These are phyloP conservation scores for Ecdyonurus torrentis DNA, from an alignment of 2,888 invertebrate genomes.

Conservation along the genomic window DNA sequence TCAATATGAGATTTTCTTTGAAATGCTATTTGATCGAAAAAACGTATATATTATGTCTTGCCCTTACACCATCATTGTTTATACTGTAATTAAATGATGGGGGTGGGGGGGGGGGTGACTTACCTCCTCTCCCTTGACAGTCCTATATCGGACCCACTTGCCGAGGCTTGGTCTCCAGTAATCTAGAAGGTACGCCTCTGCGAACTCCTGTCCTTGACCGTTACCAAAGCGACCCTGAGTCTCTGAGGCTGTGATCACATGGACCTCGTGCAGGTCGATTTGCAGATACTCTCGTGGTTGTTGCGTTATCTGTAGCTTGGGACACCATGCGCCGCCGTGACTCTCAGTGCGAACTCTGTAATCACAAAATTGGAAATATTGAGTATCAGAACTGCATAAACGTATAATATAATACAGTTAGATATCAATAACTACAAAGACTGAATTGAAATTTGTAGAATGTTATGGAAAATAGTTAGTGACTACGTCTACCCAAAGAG, in stretches of 20 bases:
- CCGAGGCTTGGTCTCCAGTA: conserved; percentile 66
- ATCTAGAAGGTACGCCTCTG: conserved; percentile 66
- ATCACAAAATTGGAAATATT: conserved; percentile 17
- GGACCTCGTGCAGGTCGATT: conserved; percentile 58
- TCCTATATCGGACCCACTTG: conserved; percentile 68
- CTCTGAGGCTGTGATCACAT: conserved; percentile 63
- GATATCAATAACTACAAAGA: no score
- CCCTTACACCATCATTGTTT: no score
- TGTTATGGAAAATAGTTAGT: no score
- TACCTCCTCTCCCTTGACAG: conserved; percentile 61
- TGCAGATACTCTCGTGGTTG: conserved; percentile 63
- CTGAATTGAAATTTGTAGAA: no score
- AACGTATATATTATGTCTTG: no score
- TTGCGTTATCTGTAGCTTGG: conserved; percentile 59
- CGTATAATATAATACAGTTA: no score
- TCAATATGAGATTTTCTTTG: no score
- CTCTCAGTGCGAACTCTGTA: conserved; percentile 64
- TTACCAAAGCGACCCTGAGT: conserved; percentile 86
- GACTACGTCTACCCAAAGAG: no score
- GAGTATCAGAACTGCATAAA: no score
- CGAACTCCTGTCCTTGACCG: conserved; percentile 75
- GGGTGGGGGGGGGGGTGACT: conserved; percentile 17
- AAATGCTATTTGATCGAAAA: no score
- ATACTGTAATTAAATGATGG: no score
- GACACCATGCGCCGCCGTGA: conserved; percentile 88